Evolutionary conservation across 2,888 invertebrate species (phyloP).

Genomic region (Cephalotes varians): DNA sequence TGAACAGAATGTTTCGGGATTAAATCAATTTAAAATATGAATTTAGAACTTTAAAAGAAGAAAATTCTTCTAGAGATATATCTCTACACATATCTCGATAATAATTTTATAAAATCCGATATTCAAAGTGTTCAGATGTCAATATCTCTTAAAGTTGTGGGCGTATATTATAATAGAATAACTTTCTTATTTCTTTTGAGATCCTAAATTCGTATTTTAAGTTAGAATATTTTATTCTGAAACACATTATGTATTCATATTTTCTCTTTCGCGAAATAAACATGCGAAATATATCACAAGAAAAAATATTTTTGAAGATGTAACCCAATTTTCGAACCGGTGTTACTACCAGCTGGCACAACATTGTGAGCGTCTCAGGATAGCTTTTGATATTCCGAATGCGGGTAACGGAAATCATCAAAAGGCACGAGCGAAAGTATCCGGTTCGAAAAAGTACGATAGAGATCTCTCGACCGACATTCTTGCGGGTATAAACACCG

Average conservation of each 20-base stretch:
- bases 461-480: conserved; percentile 26
- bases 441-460: conserved; percentile 17
- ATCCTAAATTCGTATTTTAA: neutral
- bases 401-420: neutral
- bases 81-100: neutral
- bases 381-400: conserved; percentile 16
- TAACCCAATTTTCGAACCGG: neutral
- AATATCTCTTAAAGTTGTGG: neutral
- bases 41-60: neutral
- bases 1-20: neutral
- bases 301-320: neutral
- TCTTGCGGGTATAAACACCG: neutral
- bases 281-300: neutral
- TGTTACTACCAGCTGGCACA: neutral
- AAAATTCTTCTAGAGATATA: neutral
- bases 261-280: neutral
- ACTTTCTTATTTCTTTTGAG: neutral
- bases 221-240: neutral
- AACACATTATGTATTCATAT: neutral
- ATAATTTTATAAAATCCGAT: neutral
- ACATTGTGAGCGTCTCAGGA: neutral
- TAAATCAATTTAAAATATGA: neutral
- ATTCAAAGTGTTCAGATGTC: neutral
- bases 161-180: neutral
- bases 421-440: conserved; percentile 33